Conservation (phyloP, 2,113 vertebrate genomes). For the Scalopus aquaticus region DNA sequence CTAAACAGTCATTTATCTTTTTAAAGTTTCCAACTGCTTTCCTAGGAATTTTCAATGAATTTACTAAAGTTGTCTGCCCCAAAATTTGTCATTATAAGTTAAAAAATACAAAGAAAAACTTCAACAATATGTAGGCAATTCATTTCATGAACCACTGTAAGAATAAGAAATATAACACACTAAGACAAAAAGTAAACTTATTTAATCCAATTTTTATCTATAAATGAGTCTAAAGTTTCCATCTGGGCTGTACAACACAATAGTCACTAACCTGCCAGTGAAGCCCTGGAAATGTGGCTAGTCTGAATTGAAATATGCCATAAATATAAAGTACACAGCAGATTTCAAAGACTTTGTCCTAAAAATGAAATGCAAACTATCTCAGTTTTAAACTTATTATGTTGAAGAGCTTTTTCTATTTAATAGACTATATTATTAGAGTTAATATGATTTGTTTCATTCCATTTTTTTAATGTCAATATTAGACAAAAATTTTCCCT, state of each 20-base stretch:
- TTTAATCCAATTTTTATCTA: slow-evolving; percentile 10
- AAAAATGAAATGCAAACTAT: neutral
- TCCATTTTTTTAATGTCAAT: neutral
- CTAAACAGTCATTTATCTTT: neutral
- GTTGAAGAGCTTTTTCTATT: neutral
- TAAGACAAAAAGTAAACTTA: neutral
- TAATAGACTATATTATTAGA: neutral
- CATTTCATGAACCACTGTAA: neutral
- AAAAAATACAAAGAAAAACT: neutral
- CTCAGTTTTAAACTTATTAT: neutral
- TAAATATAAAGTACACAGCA: neutral
- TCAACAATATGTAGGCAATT: neutral
- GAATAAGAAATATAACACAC: neutral
- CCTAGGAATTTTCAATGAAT: neutral
- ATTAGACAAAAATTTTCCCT: neutral
- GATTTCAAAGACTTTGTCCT: neutral
- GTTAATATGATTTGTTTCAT: neutral
- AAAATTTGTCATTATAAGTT: neutral
- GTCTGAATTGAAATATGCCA: neutral
- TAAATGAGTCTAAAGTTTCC: neutral
- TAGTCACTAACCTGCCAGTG: neutral
- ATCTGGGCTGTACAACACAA: neutral
- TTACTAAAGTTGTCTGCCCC: neutral
- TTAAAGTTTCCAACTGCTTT: slow-evolving; percentile 5
- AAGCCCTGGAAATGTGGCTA: neutral